phyloP scores from a whole-genome alignment of 2,888 invertebrate species.

The Diaprepes abbreviatus region DNA sequence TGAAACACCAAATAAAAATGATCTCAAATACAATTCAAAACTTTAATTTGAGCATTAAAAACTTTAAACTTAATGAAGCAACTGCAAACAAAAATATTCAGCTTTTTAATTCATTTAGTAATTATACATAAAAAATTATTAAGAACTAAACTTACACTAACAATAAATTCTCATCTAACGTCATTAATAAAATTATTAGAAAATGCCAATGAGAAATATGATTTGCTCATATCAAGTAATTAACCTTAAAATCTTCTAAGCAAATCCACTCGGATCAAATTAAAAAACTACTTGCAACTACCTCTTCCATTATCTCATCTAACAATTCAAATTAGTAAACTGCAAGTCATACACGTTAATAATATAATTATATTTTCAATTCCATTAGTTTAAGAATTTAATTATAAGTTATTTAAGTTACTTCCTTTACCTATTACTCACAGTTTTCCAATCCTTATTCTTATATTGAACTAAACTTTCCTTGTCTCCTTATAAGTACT shows the following conservation, averaged over 20 bases:
- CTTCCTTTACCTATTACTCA: conserved; percentile 3
- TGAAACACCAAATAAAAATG: no score
- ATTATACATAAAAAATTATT: no score
- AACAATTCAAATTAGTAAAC: conserved; percentile 32
- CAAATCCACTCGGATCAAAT: conserved; percentile 26
- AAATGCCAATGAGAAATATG: no score
- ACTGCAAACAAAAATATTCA: no score
- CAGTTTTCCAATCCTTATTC: background rate
- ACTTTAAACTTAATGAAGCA: no score
- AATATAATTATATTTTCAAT: conserved; percentile 41
- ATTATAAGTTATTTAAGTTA: conserved; percentile 22
- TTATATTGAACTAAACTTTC: conserved; percentile 14
- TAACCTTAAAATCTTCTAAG: conserved; percentile 17
- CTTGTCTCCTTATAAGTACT: background rate
- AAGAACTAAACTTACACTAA: no score
- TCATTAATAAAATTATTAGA: no score
- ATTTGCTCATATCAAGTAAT: conserved; percentile 42
- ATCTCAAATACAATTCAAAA: no score
- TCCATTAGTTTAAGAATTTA: conserved; percentile 23
- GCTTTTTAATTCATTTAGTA: no score
- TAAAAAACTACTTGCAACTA: conserved; percentile 42
- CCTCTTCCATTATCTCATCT: conserved; percentile 25
- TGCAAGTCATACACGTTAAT: conserved; percentile 42
- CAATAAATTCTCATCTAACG: conserved; percentile 48
- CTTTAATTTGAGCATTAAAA: no score